Conservation (phyloP, 1,140 invertebrate genomes). For the Calephelis nemesis region DNA sequence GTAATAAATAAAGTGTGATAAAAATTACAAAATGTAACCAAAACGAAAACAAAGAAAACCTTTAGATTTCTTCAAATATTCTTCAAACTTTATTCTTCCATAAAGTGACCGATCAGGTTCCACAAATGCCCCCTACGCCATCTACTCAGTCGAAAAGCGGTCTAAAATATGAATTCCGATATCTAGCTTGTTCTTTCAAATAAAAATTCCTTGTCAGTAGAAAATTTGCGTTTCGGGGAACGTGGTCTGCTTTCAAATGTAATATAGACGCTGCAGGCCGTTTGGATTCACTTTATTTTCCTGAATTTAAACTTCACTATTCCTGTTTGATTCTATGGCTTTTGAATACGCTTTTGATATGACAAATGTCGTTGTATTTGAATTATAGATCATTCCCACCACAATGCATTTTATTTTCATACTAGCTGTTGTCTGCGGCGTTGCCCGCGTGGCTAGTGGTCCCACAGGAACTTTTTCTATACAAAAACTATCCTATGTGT, state of each 20-base stretch:
- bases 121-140: not conserved
- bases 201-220: not conserved
- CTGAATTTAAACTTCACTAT: not conserved
- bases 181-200: not conserved
- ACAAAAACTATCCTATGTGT: too few relatives aligned
- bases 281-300: slow-evolving; percentile 10
- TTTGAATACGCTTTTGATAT: too few relatives aligned
- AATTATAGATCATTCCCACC: too few relatives aligned
- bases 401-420: too few relatives aligned
- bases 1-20: too few relatives aligned
- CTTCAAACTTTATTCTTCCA: not conserved
- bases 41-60: not conserved
- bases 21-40: too few relatives aligned
- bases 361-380: too few relatives aligned
- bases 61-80: not conserved
- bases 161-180: slow-evolving; percentile 9
- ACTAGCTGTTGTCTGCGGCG: too few relatives aligned
- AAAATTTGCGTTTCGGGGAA: slow-evolving; percentile 5
- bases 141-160: not conserved
- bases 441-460: too few relatives aligned
- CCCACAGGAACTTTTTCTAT: too few relatives aligned
- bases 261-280: not conserved
- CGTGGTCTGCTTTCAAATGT: slow-evolving; percentile 7
- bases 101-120: slow-evolving; percentile 2
- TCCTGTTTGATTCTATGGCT: not conserved